phyloP scores from a whole-genome alignment of 1,140 invertebrate genomes.

The Octopus bimaculoides region DNA sequence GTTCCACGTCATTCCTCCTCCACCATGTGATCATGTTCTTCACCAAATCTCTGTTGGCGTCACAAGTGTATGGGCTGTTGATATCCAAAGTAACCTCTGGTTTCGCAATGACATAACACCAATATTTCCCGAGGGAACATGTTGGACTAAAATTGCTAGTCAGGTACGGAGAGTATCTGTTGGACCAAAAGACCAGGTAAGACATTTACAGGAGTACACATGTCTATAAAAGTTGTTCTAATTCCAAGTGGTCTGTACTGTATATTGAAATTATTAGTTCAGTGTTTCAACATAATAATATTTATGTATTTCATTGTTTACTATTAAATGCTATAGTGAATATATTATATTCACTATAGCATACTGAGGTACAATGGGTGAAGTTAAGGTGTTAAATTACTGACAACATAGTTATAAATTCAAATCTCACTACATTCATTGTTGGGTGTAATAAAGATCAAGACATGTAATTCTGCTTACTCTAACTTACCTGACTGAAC shows the following conservation, averaged over 20 bases:
- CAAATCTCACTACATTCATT: no score
- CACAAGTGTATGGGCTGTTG: slow-evolving; percentile 71
- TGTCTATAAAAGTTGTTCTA: no score
- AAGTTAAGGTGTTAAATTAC: no score
- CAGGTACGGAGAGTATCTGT: slow-evolving; percentile 63
- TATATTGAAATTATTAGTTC: no score
- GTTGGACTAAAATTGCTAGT: slow-evolving; percentile 43
- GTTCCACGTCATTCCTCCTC: slow-evolving; percentile 67
- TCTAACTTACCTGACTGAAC: no score
- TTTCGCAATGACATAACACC: slow-evolving; percentile 63
- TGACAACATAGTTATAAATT: no score
- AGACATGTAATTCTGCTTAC: no score
- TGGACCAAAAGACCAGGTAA: slow-evolving; percentile 60
- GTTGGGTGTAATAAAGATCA: no score
- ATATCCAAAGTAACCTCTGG: slow-evolving; percentile 57
- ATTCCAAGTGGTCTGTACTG: no score
- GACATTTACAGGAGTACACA: not conserved
- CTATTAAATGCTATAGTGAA: not conserved
- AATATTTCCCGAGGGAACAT: slow-evolving; percentile 56
- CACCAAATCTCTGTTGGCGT: slow-evolving; percentile 74
- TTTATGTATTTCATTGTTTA: not conserved
- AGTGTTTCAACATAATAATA: no score
- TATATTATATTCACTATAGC: no score
- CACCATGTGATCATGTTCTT: slow-evolving; percentile 65
- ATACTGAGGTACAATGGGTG: no score